These are phyloP conservation scores for Heteronetta atricapilla DNA, from an alignment of 2,113 vertebrate genomes.

Conservation along the genomic window DNA sequence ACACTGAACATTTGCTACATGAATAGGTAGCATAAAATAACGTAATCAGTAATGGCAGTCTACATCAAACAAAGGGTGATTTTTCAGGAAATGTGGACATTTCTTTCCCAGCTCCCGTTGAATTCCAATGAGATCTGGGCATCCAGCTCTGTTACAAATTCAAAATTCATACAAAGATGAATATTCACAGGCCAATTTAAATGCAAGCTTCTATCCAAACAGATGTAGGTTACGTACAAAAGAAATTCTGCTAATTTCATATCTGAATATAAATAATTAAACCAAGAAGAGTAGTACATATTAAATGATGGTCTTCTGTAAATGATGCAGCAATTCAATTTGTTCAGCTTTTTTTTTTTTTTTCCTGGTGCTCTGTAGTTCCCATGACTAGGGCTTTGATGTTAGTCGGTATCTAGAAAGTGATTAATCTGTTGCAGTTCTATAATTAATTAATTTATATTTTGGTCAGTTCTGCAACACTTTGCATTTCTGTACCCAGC, in stretches of 20 bases:
- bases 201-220: not conserved
- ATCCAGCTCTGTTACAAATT: not conserved
- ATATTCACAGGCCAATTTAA: not conserved
- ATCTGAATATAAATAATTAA: slow-evolving; percentile 30
- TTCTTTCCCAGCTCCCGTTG: not conserved
- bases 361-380: not conserved
- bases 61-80: not conserved
- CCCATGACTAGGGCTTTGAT: not conserved
- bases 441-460: slow-evolving; percentile 19
- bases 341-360: not conserved
- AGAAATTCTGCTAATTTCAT: not conserved
- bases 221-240: not conserved
- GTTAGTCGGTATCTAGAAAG: not conserved
- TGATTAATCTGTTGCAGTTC: not conserved
- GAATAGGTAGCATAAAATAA: not conserved
- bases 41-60: too few relatives aligned
- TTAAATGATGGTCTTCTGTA: not conserved
- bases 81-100: not conserved
- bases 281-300: not conserved
- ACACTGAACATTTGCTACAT: not conserved
- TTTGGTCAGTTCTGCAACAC: slow-evolving; percentile 37
- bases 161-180: not conserved
- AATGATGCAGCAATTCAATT: not conserved
- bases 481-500: not conserved
- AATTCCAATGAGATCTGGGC: not conserved